Evolutionary conservation across 2,113 vertebrate species (phyloP), one percentile per base, ranked within the genome.

Genomic region (Paedocypris sp.): DNA sequence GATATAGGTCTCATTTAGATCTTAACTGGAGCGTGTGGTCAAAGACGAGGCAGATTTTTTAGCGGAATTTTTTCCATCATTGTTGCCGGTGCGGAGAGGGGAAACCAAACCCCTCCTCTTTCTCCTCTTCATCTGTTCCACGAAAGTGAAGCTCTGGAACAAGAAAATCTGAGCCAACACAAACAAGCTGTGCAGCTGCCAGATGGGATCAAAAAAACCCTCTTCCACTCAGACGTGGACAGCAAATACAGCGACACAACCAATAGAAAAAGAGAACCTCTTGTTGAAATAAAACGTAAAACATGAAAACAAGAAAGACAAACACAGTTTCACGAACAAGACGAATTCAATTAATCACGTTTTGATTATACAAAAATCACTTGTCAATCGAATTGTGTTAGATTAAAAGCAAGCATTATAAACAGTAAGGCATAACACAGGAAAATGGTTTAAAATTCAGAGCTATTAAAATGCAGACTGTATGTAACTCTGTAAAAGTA

Each of bases 121-220:
- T 57, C 18, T 32, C 12, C 0, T 57, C 18, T 32, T 11, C 0
- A 18, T 20, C 63, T 76, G 73, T 70, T 81, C 70, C 73, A 77
- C 77, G 70, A 77, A 76, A 77, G 78, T 51, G 36, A 68, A 72
- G 56, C 26, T 46, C 62, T 80, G 74, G 73, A 76, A 80, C 79
- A 77, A 71, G 66, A 64, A 64, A 60, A 68, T 71, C 62, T 73
- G 64, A 72, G 79, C 79, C 76, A 82, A 84, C 62, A 56, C 73
- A 85, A 81, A 84, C 76, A 83, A 74, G 71, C 75, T 74, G 74
- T 73, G 77, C 76, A 70, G 72, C 78, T 84, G 82, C 76, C 80
- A 84, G 79, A 87, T 84, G 79, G 81, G 72, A 66, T 73, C 66
- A 73, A 79, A 74, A 53, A 35, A 79, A 84, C 74, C 38, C 74